Conservation (phyloP, 2,113 vertebrate species). For the Polypterus bichir region DNA sequence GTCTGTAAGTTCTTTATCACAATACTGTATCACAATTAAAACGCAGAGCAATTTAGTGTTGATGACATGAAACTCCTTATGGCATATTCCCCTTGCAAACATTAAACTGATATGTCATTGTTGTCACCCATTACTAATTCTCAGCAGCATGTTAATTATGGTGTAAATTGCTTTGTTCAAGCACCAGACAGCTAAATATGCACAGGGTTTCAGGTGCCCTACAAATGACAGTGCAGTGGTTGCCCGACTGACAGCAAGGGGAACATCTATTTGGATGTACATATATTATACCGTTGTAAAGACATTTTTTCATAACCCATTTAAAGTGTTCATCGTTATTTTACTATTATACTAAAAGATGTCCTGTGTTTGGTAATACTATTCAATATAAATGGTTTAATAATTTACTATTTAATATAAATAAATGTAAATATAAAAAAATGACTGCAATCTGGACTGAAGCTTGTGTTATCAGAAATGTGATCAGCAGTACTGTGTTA, state of each 20-base stretch:
- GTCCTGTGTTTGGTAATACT: too few species aligned
- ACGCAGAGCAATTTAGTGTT: not conserved
- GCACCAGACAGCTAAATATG: constrained; percentile 4
- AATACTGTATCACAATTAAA: not conserved
- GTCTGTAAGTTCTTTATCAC: not conserved
- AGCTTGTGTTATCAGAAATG: constrained; percentile 50
- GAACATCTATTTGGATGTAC: not conserved
- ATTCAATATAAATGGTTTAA: too few species aligned
- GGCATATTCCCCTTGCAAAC: not conserved
- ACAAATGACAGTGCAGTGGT: constrained; percentile 1
- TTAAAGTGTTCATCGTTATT: too few species aligned
- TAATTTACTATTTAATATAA: too few species aligned
- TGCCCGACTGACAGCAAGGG: not conserved
- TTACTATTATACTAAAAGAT: too few species aligned
- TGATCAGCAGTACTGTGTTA: constrained; percentile 65
- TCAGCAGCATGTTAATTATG: constrained; percentile 7
- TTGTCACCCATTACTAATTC: constrained; percentile 7
- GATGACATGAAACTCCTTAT: not conserved
- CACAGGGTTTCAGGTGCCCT: not conserved
- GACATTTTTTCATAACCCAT: too few species aligned
- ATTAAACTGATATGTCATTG: constrained; percentile 7
- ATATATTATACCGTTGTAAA: not conserved
- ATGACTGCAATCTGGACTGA: too few species aligned
- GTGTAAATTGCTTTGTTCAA: constrained; percentile 5
- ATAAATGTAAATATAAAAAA: too few species aligned